These are phyloP conservation scores for Acanthosepion pharaonis DNA, from an alignment of 2,888 invertebrate genomes.

Conservation along the genomic window DNA sequence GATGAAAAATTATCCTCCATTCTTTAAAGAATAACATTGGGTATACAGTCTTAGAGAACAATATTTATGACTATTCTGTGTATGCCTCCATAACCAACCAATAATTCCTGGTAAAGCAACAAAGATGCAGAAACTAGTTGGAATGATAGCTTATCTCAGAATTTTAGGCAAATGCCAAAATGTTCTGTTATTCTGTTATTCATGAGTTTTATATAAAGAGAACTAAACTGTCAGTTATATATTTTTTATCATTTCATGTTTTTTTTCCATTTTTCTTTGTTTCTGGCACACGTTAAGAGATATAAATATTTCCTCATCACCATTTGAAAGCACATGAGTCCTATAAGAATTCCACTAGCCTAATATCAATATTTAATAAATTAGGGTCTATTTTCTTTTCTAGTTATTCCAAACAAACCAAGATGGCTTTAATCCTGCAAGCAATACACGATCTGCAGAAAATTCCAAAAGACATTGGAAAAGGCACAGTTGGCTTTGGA, in stretches of 20 bases:
- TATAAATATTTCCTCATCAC: background rate
- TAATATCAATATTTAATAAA: conserved; percentile 13
- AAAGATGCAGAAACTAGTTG: background rate
- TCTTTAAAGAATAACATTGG: background rate
- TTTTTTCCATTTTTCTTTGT: background rate
- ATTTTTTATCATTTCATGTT: background rate
- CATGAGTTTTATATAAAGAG: background rate
- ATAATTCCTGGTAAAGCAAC: background rate
- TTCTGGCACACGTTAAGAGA: background rate
- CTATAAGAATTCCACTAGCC: background rate
- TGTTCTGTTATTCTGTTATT: background rate
- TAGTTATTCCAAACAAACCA: background rate
- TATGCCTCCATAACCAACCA: background rate
- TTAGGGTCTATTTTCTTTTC: background rate
- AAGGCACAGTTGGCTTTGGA: background rate
- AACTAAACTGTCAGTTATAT: background rate
- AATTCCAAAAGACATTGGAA: background rate
- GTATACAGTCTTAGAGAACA: background rate
- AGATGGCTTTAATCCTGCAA: conserved; percentile 3
- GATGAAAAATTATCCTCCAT: background rate
- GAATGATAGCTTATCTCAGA: background rate
- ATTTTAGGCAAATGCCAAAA: background rate
- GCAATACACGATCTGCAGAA: background rate
- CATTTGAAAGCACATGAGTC: background rate
- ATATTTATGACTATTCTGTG: background rate